Conservation (phyloP, 2,888 invertebrate species). For the Acanthococcus lagerstroemiae region DNA sequence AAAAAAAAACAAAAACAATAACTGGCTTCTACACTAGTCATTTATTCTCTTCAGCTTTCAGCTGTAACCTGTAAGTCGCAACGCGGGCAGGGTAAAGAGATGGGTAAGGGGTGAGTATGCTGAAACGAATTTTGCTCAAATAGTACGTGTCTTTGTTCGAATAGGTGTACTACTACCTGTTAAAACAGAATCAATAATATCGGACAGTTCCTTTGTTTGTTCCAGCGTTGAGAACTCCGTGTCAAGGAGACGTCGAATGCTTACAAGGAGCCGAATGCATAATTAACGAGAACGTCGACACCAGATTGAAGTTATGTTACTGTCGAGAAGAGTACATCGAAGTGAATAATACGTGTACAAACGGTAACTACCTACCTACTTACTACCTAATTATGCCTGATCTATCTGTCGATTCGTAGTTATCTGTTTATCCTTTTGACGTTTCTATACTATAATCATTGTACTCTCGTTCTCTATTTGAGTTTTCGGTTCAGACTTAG, state of each 20-base stretch:
- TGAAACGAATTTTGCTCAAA: no score
- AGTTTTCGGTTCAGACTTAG: no score
- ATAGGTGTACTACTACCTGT: no score
- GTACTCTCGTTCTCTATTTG: no score
- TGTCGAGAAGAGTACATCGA: slow-evolving; percentile 56
- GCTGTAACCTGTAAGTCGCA: no score
- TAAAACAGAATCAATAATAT: slow-evolving; percentile 29
- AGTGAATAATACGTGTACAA: slow-evolving; percentile 51
- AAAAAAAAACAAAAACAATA: no score
- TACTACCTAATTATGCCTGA: background rate
- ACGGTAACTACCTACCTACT: slow-evolving; percentile 5
- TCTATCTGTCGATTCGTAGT: background rate
- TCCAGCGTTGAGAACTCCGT: slow-evolving; percentile 34
- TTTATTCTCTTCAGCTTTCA: no score
- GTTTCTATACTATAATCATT: background rate
- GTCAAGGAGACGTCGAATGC: slow-evolving; percentile 32
- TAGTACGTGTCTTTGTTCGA: no score
- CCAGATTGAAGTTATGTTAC: slow-evolving; percentile 48
- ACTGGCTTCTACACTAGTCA: no score
- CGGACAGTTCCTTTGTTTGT: slow-evolving; percentile 33
- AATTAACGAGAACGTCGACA: slow-evolving; percentile 14
- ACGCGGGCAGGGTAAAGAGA: no score
- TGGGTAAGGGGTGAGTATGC: no score
- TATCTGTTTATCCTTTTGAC: background rate
- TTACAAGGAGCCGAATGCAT: slow-evolving; percentile 33